These are phyloP conservation scores for Bombus turneri DNA, from an alignment of 1,140 invertebrate genomes.

Conservation along the genomic window DNA sequence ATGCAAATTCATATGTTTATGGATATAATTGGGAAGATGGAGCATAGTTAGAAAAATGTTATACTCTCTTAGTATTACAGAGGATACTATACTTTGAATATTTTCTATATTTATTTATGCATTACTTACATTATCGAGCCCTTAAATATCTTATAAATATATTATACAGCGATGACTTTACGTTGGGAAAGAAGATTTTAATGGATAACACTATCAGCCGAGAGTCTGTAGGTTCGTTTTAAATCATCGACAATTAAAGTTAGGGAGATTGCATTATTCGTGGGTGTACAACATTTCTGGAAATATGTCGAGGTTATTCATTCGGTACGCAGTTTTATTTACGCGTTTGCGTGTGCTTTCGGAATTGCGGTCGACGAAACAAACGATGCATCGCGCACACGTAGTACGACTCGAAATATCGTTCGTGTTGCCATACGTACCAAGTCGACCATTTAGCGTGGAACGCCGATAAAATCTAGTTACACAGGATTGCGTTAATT, in stretches of 20 bases:
- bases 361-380: conserved; percentile 24
- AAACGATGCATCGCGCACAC: conserved; percentile 3
- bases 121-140: background rate
- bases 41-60: too few species aligned
- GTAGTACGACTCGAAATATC: conserved; percentile 45
- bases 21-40: too few species aligned
- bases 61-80: too few species aligned
- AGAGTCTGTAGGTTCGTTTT: background rate
- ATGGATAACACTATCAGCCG: background rate
- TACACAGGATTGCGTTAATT: conserved; percentile 11
- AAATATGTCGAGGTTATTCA: conserved; percentile 18
- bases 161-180: too few species aligned
- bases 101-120: too few species aligned
- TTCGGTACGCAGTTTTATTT: conserved; percentile 2
- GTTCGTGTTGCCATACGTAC: conserved; percentile 27
- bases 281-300: background rate
- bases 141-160: too few species aligned
- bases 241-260: background rate
- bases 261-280: conserved; percentile 6
- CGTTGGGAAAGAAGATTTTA: background rate
- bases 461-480: conserved; percentile 40
- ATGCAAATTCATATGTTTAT: too few species aligned
- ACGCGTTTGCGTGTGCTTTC: conserved; percentile 11
- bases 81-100: too few species aligned
- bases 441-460: conserved; percentile 6